Conservation (phyloP, 1,140 invertebrate species). For the Gyrodactylus bullatarudis region DNA sequence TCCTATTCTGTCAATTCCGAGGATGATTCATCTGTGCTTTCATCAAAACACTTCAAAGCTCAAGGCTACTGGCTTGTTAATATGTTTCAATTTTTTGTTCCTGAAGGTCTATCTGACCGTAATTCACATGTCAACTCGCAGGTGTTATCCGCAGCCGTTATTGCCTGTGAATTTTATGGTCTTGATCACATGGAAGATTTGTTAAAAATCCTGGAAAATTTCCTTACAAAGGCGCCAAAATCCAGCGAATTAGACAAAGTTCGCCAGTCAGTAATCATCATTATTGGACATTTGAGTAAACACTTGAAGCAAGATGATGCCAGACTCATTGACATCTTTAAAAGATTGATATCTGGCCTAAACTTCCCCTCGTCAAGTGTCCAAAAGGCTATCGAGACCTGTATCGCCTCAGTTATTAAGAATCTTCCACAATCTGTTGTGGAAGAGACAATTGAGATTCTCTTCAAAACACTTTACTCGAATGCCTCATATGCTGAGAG, state of each 20-base stretch:
- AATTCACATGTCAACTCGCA: conserved; percentile 39
- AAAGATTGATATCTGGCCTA: conserved; percentile 50
- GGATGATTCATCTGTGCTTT: conserved; percentile 9
- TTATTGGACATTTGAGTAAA: conserved; percentile 71
- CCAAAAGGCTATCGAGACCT: conserved; percentile 7
- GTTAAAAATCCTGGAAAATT: conserved; percentile 52
- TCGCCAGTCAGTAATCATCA: conserved; percentile 30
- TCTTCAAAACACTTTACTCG: background rate
- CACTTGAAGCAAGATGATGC: conserved; percentile 50
- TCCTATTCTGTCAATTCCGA: background rate
- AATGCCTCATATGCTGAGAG: conserved; percentile 44
- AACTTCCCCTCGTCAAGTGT: conserved; percentile 77
- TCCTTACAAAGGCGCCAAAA: conserved; percentile 44
- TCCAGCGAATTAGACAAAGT: conserved; percentile 6
- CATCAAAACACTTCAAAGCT: background rate
- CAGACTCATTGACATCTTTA: conserved; percentile 61
- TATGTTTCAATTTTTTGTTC: conserved; percentile 43
- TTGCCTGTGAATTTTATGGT: conserved; percentile 55
- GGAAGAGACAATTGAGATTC: background rate
- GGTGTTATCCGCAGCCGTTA: conserved; percentile 68
- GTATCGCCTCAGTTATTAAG: conserved; percentile 30
- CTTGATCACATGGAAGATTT: conserved; percentile 30
- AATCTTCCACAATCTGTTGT: conserved; percentile 50
- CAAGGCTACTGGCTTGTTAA: conserved; percentile 22
- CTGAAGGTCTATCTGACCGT: conserved; percentile 47